A percentile compares a stretch with the other conserved stretches of the same genome.
phyloP scores from a whole-genome alignment of 2,888 invertebrate genomes.

The Nowickia ferox region DNA sequence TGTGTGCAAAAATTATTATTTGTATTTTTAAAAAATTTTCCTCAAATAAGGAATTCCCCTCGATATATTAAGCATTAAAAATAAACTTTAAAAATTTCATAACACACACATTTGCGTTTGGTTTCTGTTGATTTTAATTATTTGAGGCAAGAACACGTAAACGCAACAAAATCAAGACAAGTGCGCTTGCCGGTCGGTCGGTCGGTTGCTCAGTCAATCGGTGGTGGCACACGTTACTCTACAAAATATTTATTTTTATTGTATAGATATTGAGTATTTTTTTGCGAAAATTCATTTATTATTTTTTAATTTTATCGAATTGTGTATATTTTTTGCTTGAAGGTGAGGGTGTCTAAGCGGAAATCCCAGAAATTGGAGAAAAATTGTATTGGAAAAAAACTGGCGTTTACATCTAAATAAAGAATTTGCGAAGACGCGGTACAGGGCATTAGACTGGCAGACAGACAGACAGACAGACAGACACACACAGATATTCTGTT shows the following conservation, averaged over 20 bases:
- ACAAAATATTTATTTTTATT: constrained; percentile 63
- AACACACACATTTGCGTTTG: constrained; percentile 51
- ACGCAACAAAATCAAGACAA: constrained; percentile 12
- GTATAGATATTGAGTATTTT: neutral
- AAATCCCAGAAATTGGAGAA: constrained; percentile 57
- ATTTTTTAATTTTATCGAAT: constrained; percentile 57
- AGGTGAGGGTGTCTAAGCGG: constrained; percentile 25
- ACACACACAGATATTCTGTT: constrained; percentile 25
- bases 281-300: constrained; percentile 61
- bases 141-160: constrained; percentile 34
- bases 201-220: neutral
- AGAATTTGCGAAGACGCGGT: neutral
- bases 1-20: constrained; percentile 30
- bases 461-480: constrained; percentile 28
- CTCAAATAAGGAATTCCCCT: constrained; percentile 80
- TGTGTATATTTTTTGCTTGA: neutral
- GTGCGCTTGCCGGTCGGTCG: constrained; percentile 28
- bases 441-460: neutral
- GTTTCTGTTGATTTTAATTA: constrained; percentile 57
- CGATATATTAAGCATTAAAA: constrained; percentile 71
- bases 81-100: constrained; percentile 60
- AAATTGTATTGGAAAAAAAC: constrained; percentile 43
- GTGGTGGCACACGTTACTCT: constrained; percentile 73
- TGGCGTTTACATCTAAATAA: constrained; percentile 22
- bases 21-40: constrained; percentile 36